Evolutionary conservation across 2,113 vertebrate species (phyloP), one percentile per base, ranked within the genome.

Genomic region (Sprattus sprattus): DNA sequence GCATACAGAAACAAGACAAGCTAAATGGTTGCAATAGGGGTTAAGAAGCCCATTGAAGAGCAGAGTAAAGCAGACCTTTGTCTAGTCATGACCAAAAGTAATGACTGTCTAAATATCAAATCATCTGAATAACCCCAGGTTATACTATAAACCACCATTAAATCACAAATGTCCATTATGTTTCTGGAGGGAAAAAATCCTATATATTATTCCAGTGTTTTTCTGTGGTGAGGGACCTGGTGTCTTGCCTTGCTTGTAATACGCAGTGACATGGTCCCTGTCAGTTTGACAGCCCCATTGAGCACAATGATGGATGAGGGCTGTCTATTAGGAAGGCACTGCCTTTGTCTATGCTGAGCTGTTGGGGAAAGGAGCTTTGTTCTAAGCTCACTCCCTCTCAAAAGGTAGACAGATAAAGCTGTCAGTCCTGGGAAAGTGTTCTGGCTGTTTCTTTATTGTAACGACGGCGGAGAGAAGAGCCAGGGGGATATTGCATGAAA

Each of bases 291-390:
- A 94, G 92, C 89, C 83, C 90, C 90, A 92, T 93, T 90, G 92
- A 93, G 90, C 90, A 52, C 89, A 83, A 92, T 94, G 94, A 94
- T 93, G 90, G 94, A 95, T 93, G 94, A 93, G 91, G 82, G 81
- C 91, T 93, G 93, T 95, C 93, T 92, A 92, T 93, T 94, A 95
- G 90, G 89, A 91, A 89, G 25, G 92, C 92, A 92, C 92, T 93
- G 94, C 91, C 93, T 93, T 92, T 93, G 92, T 93, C 92, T 93
- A 88, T 15, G 32, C 32, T 4, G n/a, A 11, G 64, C 9, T 78
- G 25, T 15, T 60, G 54, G 54, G 54, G 20, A 20, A 6, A 60
- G 6, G 18, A 20, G 54, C 25, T 67, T 67, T 67, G 64, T 67
- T 67, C 64, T 67, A 67, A 25, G 71, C 71, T 78, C 64, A 78